Conservation (phyloP, 2,113 vertebrate species). For the Lathamus discolor region DNA sequence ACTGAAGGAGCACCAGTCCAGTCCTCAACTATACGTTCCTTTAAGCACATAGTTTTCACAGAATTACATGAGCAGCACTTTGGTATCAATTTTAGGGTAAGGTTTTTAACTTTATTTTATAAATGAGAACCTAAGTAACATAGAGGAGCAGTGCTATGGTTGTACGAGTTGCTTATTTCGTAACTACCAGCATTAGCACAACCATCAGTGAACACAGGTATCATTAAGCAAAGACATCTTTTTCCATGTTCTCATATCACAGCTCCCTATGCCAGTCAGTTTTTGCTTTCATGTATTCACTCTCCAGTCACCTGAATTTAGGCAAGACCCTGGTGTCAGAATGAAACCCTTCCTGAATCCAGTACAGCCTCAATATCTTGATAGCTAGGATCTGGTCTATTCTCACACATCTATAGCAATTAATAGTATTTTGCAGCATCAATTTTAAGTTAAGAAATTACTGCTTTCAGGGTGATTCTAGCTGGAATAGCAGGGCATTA, state of each 20-base stretch:
- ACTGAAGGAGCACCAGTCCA: background rate
- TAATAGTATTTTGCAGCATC: background rate
- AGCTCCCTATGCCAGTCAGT: background rate
- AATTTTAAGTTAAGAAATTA: background rate
- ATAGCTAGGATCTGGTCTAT: background rate
- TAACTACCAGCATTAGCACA: background rate
- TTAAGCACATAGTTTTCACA: background rate
- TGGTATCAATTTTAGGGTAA: background rate
- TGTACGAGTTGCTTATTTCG: background rate
- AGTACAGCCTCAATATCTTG: background rate
- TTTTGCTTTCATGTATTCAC: background rate
- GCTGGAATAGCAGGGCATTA: conserved; percentile 11
- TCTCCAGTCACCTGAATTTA: background rate
- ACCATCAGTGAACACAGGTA: background rate
- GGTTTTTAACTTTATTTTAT: background rate
- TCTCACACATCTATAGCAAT: background rate
- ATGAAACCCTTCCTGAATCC: background rate
- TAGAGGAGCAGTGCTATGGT: rapidly evolving
- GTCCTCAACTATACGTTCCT: background rate
- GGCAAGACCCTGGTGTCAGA: background rate
- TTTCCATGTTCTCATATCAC: background rate
- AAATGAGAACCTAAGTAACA: background rate
- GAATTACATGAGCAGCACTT: background rate
- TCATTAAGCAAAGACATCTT: background rate
- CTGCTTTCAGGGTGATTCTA: background rate